Evolutionary conservation across 2,113 vertebrate genomes (phyloP).

Genomic region (Saccopteryx bilineata): DNA sequence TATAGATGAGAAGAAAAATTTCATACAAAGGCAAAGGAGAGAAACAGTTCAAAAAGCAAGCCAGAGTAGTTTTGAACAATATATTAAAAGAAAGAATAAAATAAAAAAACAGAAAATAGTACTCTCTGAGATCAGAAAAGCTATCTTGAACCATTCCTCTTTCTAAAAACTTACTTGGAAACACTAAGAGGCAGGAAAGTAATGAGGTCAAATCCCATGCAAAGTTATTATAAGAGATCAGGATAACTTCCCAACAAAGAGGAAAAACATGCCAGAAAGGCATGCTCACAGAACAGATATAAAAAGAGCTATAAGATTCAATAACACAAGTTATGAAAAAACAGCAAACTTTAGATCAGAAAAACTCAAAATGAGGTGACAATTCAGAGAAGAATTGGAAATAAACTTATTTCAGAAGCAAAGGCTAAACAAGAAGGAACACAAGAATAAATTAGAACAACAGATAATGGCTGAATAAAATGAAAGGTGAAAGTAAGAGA

Average conservation of each 20-base stretch:
- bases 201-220: not conserved
- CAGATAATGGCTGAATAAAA: not conserved
- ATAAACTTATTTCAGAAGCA: slow-evolving; percentile 25
- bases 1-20: not conserved
- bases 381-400: slow-evolving; percentile 58
- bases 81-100: not conserved
- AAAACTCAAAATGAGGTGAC: slow-evolving; percentile 14
- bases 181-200: slow-evolving; percentile 30
- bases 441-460: not conserved
- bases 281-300: not conserved
- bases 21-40: not conserved
- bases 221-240: slow-evolving; percentile 25
- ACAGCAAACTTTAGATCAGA: not conserved
- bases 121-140: slow-evolving; percentile 4
- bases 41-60: not conserved
- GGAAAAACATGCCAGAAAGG: slow-evolving; percentile 24
- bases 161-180: slow-evolving; percentile 1
- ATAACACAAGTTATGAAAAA: not conserved
- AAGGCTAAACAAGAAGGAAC: not conserved
- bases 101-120: not conserved
- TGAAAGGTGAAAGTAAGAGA: not conserved
- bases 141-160: not conserved
- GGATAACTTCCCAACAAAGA: slow-evolving; percentile 2
- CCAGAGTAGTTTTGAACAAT: not conserved
- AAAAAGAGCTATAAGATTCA: slow-evolving; percentile 21